Evolutionary conservation across 2,797 vertebrate genomes (phyloP).

Genomic region (Salarias fasciatus): DNA sequence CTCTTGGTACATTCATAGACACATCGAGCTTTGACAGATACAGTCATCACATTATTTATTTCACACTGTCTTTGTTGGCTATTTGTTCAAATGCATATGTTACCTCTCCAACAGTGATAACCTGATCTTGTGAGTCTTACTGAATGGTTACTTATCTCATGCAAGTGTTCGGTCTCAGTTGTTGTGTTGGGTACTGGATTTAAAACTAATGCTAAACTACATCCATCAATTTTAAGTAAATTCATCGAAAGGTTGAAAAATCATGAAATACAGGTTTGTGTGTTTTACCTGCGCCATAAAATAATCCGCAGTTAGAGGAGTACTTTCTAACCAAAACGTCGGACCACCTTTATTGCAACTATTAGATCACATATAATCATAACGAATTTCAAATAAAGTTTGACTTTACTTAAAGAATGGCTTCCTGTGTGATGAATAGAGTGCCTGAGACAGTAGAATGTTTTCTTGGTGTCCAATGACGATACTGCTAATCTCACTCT

Average conservation of each 20-base stretch:
- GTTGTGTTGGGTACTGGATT: too few relatives aligned
- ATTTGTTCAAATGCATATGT: neutral
- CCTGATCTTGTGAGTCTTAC: too few relatives aligned
- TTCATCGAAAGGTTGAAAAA: too few relatives aligned
- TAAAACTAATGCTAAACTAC: neutral
- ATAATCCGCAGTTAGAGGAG: slow-evolving; percentile 28
- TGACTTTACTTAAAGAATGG: slow-evolving; percentile 39
- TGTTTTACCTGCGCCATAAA: slow-evolving; percentile 20
- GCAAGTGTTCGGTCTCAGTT: too few relatives aligned
- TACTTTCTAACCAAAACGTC: slow-evolving; percentile 39
- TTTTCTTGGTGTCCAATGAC: neutral
- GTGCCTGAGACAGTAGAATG: neutral
- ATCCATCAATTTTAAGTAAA: neutral
- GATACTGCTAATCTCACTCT: too few relatives aligned
- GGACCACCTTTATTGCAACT: slow-evolving; percentile 21
- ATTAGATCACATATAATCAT: slow-evolving; percentile 43
- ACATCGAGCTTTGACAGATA: slow-evolving; percentile 1
- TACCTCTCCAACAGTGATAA: neutral
- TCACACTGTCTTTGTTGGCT: neutral
- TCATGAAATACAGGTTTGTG: neutral
- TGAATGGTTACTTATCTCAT: too few relatives aligned
- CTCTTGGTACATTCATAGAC: slow-evolving; percentile 27
- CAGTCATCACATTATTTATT: slow-evolving; percentile 27
- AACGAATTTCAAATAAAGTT: slow-evolving; percentile 77
- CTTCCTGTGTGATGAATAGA: slow-evolving; percentile 40